phyloP scores from a whole-genome alignment of 2,113 vertebrate genomes.

The Hystrix cristata region DNA sequence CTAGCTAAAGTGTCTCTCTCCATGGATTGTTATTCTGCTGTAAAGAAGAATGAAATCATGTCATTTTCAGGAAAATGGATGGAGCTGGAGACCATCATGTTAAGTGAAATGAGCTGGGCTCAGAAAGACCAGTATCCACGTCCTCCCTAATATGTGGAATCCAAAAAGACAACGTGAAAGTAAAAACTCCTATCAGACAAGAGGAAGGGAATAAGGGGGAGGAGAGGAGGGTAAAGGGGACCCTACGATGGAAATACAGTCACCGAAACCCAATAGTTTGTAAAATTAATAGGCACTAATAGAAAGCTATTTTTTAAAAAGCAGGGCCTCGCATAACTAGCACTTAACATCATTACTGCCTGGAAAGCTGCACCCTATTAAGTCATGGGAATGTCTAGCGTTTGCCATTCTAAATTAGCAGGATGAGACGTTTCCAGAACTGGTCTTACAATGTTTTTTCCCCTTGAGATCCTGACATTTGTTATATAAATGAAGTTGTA shows the following conservation, averaged over 20 bases:
- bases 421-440: background rate
- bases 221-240: too few species aligned
- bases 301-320: background rate
- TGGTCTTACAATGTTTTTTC: background rate
- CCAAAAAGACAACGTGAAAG: too few species aligned
- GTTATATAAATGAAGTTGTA: background rate
- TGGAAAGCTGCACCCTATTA: background rate
- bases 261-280: background rate
- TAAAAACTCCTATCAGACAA: background rate
- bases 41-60: background rate
- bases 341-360: background rate
- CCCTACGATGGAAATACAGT: background rate
- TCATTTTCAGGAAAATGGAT: background rate
- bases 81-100: background rate
- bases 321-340: background rate
- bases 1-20: background rate
- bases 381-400: background rate
- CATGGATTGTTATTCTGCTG: background rate
- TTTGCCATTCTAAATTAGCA: background rate
- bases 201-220: background rate
- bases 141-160: background rate
- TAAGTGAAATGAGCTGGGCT: background rate
- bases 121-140: background rate
- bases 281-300: background rate
- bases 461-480: background rate